Conservation (phyloP, 2,888 invertebrate species). For the Anoncus sp. region DNA sequence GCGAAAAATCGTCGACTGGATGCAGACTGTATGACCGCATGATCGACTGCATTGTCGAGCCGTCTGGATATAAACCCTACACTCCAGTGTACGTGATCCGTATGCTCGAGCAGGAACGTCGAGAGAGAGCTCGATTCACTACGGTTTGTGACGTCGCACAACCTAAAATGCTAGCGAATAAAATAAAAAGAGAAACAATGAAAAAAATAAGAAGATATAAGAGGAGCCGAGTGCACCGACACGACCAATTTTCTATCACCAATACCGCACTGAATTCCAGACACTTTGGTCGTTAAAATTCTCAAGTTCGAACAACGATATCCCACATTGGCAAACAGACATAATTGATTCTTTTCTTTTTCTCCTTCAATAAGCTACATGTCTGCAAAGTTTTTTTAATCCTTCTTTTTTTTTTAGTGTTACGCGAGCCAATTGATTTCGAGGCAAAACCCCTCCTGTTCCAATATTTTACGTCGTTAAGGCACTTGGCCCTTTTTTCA, state of each 20-base stretch:
- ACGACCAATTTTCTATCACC: conserved; percentile 48
- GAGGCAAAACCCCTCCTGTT: conserved; percentile 4
- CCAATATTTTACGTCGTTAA: conserved; percentile 16
- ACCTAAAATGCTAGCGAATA: conserved; percentile 34
- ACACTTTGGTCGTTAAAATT: conserved; percentile 35
- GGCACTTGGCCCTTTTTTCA: conserved; percentile 24
- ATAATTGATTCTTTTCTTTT: conserved; percentile 19
- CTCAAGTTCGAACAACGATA: conserved; percentile 14
- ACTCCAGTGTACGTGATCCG: conserved; percentile 56
- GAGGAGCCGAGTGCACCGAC: conserved; percentile 12
- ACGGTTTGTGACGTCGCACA: conserved; percentile 11
- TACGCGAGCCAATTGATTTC: conserved; percentile 30
- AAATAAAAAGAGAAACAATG: conserved; percentile 12
- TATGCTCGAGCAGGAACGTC: conserved; percentile 38
- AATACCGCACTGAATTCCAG: conserved; percentile 12
- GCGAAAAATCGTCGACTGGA: conserved; percentile 32
- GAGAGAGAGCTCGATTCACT: conserved; percentile 30
- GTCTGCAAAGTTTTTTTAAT: conserved; percentile 2
- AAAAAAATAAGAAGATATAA: neutral
- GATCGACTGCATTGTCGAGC: conserved; percentile 61
- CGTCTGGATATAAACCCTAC: conserved; percentile 54
- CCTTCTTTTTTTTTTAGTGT: neutral
- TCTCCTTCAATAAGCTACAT: neutral
- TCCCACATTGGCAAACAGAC: conserved; percentile 29
- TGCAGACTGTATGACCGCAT: conserved; percentile 58